Conservation (phyloP, 2,888 invertebrate species). For the Electrophaes corylata region DNA sequence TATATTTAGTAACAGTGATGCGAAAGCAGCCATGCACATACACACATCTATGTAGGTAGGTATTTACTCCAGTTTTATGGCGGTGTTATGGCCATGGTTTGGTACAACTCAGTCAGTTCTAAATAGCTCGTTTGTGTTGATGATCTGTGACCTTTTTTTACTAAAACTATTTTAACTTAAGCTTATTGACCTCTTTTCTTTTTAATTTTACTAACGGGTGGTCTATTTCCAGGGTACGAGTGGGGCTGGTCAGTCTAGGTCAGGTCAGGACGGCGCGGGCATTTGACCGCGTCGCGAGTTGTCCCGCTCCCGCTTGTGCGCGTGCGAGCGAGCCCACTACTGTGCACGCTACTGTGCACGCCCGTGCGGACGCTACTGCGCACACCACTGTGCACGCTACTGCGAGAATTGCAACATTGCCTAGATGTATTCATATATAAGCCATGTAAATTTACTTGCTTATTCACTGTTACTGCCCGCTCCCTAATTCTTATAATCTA, state of each 20-base stretch:
- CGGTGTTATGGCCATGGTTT: not conserved
- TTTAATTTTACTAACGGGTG: not conserved
- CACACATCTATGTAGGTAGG: too few relatives aligned
- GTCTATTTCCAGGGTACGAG: slow-evolving; percentile 16
- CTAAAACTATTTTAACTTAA: not conserved
- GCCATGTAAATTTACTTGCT: too few relatives aligned
- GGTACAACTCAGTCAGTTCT: not conserved
- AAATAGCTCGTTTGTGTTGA: not conserved
- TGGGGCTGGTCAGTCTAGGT: slow-evolving; percentile 1
- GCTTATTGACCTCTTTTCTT: not conserved
- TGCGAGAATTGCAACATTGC: too few relatives aligned
- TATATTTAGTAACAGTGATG: too few relatives aligned
- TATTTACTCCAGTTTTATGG: too few relatives aligned
- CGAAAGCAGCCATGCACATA: too few relatives aligned
- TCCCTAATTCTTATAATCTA: too few relatives aligned
- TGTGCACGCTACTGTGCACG: too few relatives aligned
- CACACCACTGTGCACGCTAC: too few relatives aligned
- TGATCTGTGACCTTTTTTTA: not conserved
- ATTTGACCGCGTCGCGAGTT: not conserved
- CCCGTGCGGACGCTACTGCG: too few relatives aligned
- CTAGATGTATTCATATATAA: too few relatives aligned
- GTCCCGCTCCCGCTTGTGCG: not conserved
- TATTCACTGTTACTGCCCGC: too few relatives aligned
- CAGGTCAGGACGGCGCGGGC: not conserved
- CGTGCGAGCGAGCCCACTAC: not conserved